phyloP scores from a whole-genome alignment of 2,797 vertebrate species.

The Otolemur crassicaudatus region DNA sequence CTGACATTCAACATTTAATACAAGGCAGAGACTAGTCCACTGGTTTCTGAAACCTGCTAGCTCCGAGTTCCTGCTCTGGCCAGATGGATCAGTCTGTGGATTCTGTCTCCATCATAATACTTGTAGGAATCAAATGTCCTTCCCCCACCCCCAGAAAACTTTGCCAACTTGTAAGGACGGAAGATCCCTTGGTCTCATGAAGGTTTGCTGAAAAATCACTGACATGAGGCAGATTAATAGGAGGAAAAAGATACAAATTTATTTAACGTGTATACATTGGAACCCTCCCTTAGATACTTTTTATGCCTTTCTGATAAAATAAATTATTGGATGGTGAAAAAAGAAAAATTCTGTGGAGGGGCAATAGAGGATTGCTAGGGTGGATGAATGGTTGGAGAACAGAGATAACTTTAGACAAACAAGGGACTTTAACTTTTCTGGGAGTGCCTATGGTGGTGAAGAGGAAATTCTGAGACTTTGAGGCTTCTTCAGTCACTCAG shows the following conservation, averaged over 20 bases:
- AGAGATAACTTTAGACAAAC: not conserved
- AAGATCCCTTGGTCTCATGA: not conserved
- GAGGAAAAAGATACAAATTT: not conserved
- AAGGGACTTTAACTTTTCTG: no score
- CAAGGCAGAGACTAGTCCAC: not conserved
- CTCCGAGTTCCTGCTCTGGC: not conserved
- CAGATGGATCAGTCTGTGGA: not conserved
- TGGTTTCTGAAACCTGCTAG: not conserved
- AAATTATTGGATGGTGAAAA: not conserved
- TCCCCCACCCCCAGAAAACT: no score
- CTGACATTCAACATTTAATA: not conserved
- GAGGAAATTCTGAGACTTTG: no score
- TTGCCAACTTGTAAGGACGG: no score
- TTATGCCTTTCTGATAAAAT: not conserved
- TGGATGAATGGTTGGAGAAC: not conserved
- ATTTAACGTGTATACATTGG: not conserved
- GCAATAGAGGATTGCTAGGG: not conserved
- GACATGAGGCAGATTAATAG: not conserved
- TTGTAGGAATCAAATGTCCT: not conserved
- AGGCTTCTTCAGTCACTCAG: no score
- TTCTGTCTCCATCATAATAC: not conserved
- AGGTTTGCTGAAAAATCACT: not conserved
- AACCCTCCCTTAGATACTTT: not conserved
- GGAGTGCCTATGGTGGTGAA: no score
- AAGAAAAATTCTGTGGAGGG: not conserved